Evolutionary conservation across 2,888 invertebrate genomes (phyloP).

Genomic region (Cataglyphis albicans): DNA sequence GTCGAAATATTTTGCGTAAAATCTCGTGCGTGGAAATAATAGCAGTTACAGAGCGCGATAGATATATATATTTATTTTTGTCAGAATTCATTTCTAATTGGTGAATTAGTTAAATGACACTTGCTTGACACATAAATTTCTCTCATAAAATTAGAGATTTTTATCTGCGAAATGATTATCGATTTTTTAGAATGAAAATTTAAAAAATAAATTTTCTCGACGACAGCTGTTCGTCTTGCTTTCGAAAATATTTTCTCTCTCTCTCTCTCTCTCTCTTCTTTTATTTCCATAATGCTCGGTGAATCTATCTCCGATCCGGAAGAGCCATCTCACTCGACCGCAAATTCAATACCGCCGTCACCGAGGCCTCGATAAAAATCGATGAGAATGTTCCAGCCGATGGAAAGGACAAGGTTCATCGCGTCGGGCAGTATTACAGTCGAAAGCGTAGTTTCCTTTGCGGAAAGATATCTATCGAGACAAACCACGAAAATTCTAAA

Average conservation of each 20-base stretch:
- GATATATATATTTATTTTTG: not conserved
- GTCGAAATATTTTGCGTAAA: slow-evolving; percentile 8
- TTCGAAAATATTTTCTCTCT: slow-evolving; percentile 27
- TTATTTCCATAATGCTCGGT: slow-evolving; percentile 66
- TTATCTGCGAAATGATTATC: not conserved
- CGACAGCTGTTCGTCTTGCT: slow-evolving; percentile 36
- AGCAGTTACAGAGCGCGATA: not conserved
- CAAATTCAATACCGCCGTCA: slow-evolving; percentile 56
- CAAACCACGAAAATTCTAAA: slow-evolving; percentile 13
- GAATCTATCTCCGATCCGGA: slow-evolving; percentile 45
- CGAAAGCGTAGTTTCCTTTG: slow-evolving; percentile 21
- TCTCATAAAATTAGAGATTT: not conserved
- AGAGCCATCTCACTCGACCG: slow-evolving; percentile 51
- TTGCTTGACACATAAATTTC: not conserved
- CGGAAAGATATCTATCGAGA: slow-evolving; percentile 15
- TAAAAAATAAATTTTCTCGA: slow-evolving; percentile 53
- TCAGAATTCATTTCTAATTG: not conserved
- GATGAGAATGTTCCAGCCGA: slow-evolving; percentile 21
- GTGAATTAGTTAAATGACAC: not conserved
- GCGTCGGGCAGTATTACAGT: slow-evolving; percentile 30
- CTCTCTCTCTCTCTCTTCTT: slow-evolving; percentile 19
- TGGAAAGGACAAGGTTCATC: slow-evolving; percentile 3
- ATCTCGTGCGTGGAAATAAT: not conserved
- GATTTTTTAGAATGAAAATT: slow-evolving; percentile 23
- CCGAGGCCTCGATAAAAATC: slow-evolving; percentile 53